Evolutionary conservation across 2,797 vertebrate genomes (phyloP), one percentile per base, ranked within the genome.

Genomic region (Falco cherrug): DNA sequence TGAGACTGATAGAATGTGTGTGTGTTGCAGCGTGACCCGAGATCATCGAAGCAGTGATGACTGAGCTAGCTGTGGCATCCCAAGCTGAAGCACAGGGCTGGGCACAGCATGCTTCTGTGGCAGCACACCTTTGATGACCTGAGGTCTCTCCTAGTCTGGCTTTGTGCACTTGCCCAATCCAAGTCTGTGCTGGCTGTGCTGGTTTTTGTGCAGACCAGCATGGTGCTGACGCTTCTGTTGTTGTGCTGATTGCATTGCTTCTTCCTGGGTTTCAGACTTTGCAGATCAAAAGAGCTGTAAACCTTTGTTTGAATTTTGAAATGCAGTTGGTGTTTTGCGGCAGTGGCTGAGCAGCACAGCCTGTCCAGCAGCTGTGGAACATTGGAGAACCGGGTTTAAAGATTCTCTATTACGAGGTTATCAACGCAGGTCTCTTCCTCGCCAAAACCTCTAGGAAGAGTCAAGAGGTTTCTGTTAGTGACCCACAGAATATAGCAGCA

Each of bases 241-340:
- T 61, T 85, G 43, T 41, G 6, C 47, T 76, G 37, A 45, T 56
- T 88, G 50, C 37, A 3, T 81, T 84, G 22, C 64, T 93, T 39
- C 43, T 45, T 73, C 33, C 50, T 76, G 56, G 26, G 5, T 80
- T 83, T 93, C 61, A 81, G 53, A 19, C 50, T 85, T 93, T 78
- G 56, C 50, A 57, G 50, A 74, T 84, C 43, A 68, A 84, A 73
- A 80, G 64, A 77, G 28, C 51, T 74, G 35, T 53, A 61, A 83
- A 54, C 28, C 10, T 84, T 76, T 59, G 33, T 70, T 63, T 81
- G 57, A 86, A 70, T 71, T 89, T 70, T 77, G 65, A 92, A 80
- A 45, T 31, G 21, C 9, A 28, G 54, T 68, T 24, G 13, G 25
- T 26, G 59, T 76, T 93, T 71, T 43, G 67, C 63, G 59, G 61